Conservation (phyloP, 2,113 vertebrate species). For the Lycocorax pyrrhopterus region DNA sequence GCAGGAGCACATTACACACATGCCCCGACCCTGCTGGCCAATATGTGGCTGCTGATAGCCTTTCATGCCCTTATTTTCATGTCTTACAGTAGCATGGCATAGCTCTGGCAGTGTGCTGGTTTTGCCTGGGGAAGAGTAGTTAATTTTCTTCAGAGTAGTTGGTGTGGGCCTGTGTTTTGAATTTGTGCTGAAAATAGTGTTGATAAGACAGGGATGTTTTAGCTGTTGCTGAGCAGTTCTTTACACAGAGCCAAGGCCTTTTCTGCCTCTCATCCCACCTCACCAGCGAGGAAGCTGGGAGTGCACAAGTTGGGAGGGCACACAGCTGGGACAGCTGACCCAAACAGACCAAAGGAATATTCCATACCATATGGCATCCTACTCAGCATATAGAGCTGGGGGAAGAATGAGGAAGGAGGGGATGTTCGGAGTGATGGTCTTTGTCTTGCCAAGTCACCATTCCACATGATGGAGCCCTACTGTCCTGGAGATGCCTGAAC, state of each 20-base stretch:
- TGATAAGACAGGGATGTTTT: background rate
- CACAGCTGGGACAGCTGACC: background rate
- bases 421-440: background rate
- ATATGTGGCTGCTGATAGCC: background rate
- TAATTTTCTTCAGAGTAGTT: background rate
- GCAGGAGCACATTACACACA: background rate
- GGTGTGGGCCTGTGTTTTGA: background rate
- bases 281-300: background rate
- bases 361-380: background rate
- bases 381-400: background rate
- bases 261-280: background rate
- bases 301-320: background rate
- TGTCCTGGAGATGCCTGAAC: background rate
- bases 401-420: background rate
- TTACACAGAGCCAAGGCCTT: background rate
- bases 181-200: background rate
- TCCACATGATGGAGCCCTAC: background rate
- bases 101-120: background rate
- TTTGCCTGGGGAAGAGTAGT: background rate
- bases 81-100: background rate
- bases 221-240: background rate
- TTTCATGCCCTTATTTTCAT: background rate
- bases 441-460: background rate
- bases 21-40: fast-evolving
- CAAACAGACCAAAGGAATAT: background rate